A percentile compares a stretch with the other conserved stretches of the same genome.
phyloP scores from a whole-genome alignment of 35 echinoderm and acorn worm species.

The Ptychodera flava region DNA sequence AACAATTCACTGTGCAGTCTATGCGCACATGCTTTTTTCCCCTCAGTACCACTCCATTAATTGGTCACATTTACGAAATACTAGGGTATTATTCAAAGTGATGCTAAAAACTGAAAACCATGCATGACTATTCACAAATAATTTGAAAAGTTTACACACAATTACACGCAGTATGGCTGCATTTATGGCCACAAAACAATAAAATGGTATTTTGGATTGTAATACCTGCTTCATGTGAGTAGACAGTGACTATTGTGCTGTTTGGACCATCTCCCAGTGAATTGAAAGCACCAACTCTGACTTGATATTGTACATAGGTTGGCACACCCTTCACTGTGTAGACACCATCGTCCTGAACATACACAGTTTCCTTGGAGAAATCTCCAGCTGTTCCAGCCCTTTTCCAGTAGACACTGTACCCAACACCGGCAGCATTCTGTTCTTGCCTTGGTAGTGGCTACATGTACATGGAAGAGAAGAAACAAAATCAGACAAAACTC shows the following conservation, averaged over 20 bases:
- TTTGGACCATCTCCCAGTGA: conserved; percentile 35
- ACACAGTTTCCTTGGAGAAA: neutral
- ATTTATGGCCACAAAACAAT: neutral
- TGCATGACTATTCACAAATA: no score
- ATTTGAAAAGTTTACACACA: no score
- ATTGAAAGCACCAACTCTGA: conserved; percentile 55
- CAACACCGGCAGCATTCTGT: conserved; percentile 55
- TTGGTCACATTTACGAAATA: no score
- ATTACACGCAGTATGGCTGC: no score
- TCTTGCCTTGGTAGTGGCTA: conserved; percentile 50
- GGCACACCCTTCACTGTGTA: conserved; percentile 36
- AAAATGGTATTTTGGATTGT: neutral
- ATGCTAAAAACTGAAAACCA: no score
- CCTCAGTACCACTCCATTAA: no score
- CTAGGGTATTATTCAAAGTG: no score
- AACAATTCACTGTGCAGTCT: no score
- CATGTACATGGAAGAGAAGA: neutral
- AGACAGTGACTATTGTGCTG: conserved; percentile 33
- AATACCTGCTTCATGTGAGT: conserved; percentile 83
- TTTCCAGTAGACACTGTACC: conserved; percentile 54
- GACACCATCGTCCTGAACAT: conserved; percentile 5
- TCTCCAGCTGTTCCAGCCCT: conserved; percentile 11
- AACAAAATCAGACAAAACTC: no score
- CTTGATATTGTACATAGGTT: conserved; percentile 62
- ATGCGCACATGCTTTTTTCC: no score